Conservation (phyloP, 2,797 vertebrate genomes). For the Notolabrus celidotus region DNA sequence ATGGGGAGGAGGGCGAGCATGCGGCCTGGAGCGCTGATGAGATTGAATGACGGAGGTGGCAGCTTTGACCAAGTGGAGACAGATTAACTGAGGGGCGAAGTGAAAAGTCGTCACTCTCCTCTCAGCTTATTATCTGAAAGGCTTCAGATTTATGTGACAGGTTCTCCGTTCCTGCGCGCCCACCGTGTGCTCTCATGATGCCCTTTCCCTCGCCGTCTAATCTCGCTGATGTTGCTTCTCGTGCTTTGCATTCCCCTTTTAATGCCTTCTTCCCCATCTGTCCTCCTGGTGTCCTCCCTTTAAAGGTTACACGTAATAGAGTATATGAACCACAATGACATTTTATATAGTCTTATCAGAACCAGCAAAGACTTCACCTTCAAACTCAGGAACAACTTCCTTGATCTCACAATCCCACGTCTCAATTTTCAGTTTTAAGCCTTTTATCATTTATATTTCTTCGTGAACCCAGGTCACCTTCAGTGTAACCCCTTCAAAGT, state of each 20-base stretch:
- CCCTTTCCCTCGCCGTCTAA: conserved; percentile 34
- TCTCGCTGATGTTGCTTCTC: conserved; percentile 44
- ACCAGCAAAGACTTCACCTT: neutral
- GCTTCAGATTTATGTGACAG: conserved; percentile 56
- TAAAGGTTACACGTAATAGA: conserved; percentile 34
- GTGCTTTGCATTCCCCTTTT: conserved; percentile 1
- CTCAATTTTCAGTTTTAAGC: neutral
- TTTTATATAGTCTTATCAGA: conserved; percentile 20
- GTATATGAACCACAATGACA: conserved; percentile 24
- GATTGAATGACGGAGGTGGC: conserved; percentile 30
- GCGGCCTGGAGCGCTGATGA: conserved; percentile 21
- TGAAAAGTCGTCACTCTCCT: conserved; percentile 45
- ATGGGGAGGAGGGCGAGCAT: conserved; percentile 9
- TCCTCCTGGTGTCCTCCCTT: conserved; percentile 22
- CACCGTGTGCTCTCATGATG: conserved; percentile 7
- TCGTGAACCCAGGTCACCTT: neutral
- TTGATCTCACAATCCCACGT: neutral
- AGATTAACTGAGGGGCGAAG: conserved; percentile 55
- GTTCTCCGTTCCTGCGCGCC: conserved; percentile 13
- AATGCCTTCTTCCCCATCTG: neutral
- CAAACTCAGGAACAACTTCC: neutral
- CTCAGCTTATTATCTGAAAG: conserved; percentile 54
- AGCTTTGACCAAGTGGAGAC: conserved; percentile 42
- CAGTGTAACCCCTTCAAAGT: neutral
- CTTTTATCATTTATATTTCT: neutral